These are phyloP conservation scores for Ptilonorhynchus violaceus DNA, from an alignment of 2,113 vertebrate species.

Conservation along the genomic window DNA sequence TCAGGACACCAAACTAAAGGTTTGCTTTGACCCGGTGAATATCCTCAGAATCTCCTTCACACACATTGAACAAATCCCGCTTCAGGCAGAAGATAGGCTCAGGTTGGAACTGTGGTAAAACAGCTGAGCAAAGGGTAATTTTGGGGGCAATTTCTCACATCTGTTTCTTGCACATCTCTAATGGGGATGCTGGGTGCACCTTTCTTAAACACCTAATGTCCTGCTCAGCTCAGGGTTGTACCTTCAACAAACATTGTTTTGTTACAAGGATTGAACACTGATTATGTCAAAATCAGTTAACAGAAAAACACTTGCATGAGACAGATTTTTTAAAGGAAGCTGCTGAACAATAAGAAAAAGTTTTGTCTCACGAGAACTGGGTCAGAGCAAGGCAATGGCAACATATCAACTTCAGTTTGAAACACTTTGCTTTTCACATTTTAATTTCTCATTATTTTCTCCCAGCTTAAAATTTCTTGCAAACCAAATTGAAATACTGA, in stretches of 20 bases:
- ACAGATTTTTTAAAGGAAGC: background rate
- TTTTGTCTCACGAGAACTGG: background rate
- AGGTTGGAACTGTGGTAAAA: background rate
- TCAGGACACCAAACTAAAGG: background rate
- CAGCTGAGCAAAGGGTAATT: rapidly evolving
- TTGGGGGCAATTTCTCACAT: background rate
- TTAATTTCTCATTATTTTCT: background rate
- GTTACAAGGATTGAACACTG: background rate
- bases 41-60: background rate
- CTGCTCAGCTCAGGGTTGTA: background rate
- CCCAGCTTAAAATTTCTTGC: background rate
- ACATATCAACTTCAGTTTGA: background rate
- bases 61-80: background rate
- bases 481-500: background rate
- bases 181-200: background rate
- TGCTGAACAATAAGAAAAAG: background rate
- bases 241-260: background rate
- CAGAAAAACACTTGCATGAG: background rate
- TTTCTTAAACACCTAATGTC: background rate
- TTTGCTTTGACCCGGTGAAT: background rate
- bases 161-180: background rate
- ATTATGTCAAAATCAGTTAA: background rate
- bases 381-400: background rate
- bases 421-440: background rate
- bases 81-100: background rate